Conservation (phyloP, 1,140 invertebrate species). For the Drosophila santomea region DNA sequence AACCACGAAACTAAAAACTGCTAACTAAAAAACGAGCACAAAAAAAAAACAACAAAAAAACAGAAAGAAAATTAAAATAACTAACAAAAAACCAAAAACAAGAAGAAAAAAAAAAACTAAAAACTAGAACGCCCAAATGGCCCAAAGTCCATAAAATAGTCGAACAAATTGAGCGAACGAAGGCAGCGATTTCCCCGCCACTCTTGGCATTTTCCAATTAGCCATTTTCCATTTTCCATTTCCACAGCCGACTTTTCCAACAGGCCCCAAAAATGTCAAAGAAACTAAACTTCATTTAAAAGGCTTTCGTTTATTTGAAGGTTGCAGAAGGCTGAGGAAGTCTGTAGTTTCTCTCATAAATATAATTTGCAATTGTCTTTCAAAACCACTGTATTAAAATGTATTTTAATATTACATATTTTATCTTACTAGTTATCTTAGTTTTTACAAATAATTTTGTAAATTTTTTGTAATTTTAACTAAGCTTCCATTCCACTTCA, state of each 20-base stretch:
- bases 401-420: no score
- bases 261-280: background rate
- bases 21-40: conserved; percentile 21
- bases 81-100: conserved; percentile 30
- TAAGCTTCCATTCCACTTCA: background rate
- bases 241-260: background rate
- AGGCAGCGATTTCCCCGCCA: conserved; percentile 14
- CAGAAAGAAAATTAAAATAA: conserved; percentile 13
- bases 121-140: conserved; percentile 66
- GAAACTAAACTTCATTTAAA: background rate
- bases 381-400: no score
- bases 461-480: background rate
- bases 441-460: no score
- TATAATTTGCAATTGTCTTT: no score
- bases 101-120: background rate
- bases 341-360: no score
- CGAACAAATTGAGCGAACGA: conserved; percentile 64
- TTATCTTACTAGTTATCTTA: no score
- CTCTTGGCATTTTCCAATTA: conserved; percentile 58
- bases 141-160: conserved; percentile 56
- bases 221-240: conserved; percentile 23
- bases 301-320: background rate
- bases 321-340: background rate
- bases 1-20: conserved; percentile 27
- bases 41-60: background rate